phyloP scores from a whole-genome alignment of 2,113 vertebrate genomes.

The Gasterosteus nipponicus region DNA sequence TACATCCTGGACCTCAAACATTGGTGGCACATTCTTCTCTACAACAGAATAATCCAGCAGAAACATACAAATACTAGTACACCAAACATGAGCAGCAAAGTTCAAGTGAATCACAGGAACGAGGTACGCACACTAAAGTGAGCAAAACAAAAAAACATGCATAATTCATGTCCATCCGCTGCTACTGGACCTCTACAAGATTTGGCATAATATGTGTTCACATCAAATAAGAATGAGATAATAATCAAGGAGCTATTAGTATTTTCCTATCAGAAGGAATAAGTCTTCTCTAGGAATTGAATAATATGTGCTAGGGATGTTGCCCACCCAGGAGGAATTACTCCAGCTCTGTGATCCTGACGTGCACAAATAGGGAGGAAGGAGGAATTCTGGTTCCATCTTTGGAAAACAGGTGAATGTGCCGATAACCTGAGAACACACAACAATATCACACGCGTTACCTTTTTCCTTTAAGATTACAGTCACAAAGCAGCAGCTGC shows the following conservation, averaged over 20 bases:
- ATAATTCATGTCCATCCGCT: neutral
- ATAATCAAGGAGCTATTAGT: neutral
- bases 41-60: constrained; percentile 5
- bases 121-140: constrained; percentile 5
- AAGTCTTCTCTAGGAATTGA: neutral
- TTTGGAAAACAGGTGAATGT: constrained; percentile 92
- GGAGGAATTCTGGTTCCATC: constrained; percentile 91
- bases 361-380: constrained; percentile 90
- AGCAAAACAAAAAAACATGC: constrained; percentile 10
- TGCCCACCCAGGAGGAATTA: constrained; percentile 22
- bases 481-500: no score
- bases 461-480: no score
- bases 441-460: neutral
- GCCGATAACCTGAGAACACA: constrained; percentile 89
- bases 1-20: constrained; percentile 15
- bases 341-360: constrained; percentile 74
- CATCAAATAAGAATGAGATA: constrained; percentile 45
- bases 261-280: neutral
- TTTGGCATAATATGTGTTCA: constrained; percentile 60
- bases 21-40: constrained; percentile 61
- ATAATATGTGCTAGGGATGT: neutral
- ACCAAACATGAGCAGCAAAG: constrained; percentile 30
- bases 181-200: constrained; percentile 7
- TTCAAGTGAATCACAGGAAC: constrained; percentile 32
- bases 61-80: constrained; percentile 10